These are phyloP conservation scores for Sylvilagus floridanus DNA, from an alignment of 2,797 vertebrate genomes.

Conservation along the genomic window DNA sequence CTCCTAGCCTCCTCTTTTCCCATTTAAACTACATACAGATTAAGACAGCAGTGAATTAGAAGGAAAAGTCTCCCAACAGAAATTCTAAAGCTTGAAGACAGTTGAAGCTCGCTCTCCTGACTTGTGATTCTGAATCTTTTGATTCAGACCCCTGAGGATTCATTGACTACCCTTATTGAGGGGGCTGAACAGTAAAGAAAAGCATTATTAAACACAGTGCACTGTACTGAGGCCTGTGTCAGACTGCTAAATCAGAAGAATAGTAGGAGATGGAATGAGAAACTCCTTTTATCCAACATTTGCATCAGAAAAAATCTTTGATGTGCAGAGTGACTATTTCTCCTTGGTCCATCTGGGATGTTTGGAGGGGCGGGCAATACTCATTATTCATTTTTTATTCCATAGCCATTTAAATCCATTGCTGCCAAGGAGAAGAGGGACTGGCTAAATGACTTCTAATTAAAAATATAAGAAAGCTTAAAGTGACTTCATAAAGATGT, in stretches of 20 bases:
- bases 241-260: neutral
- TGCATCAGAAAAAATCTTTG: conserved; percentile 29
- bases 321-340: conserved; percentile 15
- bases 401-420: conserved; percentile 50
- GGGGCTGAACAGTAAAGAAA: neutral
- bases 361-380: neutral
- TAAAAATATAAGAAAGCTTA: conserved; percentile 75
- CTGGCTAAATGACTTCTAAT: conserved; percentile 75
- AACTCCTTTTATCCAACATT: neutral
- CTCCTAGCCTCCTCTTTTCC: neutral
- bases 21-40: neutral
- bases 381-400: conserved; percentile 73
- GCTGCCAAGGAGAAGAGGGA: conserved; percentile 59
- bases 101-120: neutral
- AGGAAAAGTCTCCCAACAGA: neutral
- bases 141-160: neutral
- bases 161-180: neutral
- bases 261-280: neutral
- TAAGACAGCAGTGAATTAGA: neutral
- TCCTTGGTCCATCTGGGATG: neutral
- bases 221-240: neutral
- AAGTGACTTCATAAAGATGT: conserved; percentile 81
- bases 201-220: neutral
- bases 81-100: neutral
- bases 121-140: neutral